Conservation (phyloP, 2,888 invertebrate genomes). For the Dilophus febrilis region DNA sequence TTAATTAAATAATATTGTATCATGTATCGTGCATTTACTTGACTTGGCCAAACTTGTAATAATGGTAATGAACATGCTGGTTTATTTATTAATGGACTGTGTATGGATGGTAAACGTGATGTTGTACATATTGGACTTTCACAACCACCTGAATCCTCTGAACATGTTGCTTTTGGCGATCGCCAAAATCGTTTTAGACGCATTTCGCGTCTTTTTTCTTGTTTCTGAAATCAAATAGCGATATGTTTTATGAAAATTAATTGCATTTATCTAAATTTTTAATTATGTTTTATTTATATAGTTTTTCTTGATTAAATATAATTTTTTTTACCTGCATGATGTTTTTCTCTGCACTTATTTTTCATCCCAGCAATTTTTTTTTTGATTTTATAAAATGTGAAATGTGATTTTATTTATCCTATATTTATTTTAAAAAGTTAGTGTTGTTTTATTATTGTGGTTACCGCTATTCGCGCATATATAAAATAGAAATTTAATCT, state of each 20-base stretch:
- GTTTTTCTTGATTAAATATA: no score
- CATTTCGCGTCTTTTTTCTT: slow-evolving; percentile 32
- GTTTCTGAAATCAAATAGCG: slow-evolving; percentile 20
- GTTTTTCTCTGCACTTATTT: no score
- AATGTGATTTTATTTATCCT: no score
- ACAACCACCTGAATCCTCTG: slow-evolving; percentile 30
- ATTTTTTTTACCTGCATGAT: no score
- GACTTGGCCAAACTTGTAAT: slow-evolving; percentile 52
- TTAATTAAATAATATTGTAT: no score
- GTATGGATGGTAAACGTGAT: slow-evolving; percentile 4
- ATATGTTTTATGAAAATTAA: neutral
- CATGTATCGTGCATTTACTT: slow-evolving; percentile 27
- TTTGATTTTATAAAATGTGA: no score
- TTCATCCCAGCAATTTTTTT: no score
- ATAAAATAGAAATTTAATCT: no score
- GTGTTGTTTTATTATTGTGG: no score
- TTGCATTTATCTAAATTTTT: neutral
- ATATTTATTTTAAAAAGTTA: no score
- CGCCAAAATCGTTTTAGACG: slow-evolving; percentile 32
- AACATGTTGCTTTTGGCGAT: slow-evolving; percentile 30
- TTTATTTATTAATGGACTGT: slow-evolving; percentile 18
- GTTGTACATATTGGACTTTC: slow-evolving; percentile 34
- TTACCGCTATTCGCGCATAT: no score
- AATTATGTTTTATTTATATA: neutral
- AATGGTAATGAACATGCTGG: slow-evolving; percentile 39